Conservation (phyloP, 2,888 invertebrate species). For the Drepanosiphum platanoidis region DNA sequence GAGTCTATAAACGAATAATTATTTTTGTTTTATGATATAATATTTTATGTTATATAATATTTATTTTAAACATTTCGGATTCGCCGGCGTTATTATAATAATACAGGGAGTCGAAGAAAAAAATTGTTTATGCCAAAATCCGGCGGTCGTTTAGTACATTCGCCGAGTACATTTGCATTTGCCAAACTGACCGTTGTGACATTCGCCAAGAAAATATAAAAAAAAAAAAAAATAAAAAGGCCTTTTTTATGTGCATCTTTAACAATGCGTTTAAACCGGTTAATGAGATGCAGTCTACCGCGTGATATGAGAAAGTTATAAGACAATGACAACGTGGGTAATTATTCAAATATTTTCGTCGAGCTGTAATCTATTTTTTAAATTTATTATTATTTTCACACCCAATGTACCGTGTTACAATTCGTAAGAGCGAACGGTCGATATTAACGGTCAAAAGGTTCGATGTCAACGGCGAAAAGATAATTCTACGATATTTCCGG, state of each 20-base stretch:
- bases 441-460: too few species aligned
- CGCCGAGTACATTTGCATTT: too few species aligned
- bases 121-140: conserved; percentile 29
- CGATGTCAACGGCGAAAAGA: too few species aligned
- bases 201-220: conserved; percentile 8
- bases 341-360: conserved; percentile 3
- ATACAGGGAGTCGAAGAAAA: neutral
- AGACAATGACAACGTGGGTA: neutral
- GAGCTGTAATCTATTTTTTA: conserved; percentile 2
- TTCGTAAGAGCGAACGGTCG: too few species aligned
- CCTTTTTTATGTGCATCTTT: neutral
- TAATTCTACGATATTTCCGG: too few species aligned
- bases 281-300: neutral
- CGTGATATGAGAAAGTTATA: neutral
- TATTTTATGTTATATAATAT: neutral
- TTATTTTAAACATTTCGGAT: neutral
- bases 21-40: neutral
- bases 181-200: too few species aligned
- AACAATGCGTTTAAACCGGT: neutral
- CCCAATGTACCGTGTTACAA: neutral
- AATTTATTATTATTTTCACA: neutral
- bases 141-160: conserved; percentile 1
- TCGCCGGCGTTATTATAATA: neutral
- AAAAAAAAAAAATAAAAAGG: neutral
- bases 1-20: too few species aligned